Evolutionary conservation across 2,113 vertebrate genomes (phyloP).

Genomic region (Microcebus tavaratra): DNA sequence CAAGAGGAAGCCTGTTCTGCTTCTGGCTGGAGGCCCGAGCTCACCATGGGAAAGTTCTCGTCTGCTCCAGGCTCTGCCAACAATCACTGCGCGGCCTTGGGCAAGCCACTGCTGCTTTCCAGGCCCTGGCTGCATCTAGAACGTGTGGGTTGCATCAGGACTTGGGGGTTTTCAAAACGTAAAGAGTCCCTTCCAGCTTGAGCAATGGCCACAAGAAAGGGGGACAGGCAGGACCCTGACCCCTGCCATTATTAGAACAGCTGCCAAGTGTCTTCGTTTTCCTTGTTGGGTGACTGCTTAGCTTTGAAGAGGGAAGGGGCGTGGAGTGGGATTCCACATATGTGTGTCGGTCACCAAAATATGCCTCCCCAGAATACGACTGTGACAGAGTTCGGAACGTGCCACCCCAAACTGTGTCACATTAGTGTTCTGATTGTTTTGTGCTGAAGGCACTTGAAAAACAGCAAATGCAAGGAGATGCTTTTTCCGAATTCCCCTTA

Average conservation of each 20-base stretch:
- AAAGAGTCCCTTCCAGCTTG: background rate
- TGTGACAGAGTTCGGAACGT: background rate
- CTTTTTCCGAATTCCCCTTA: background rate
- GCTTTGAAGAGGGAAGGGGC: background rate
- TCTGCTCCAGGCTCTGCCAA: background rate
- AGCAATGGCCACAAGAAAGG: background rate
- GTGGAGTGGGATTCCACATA: background rate
- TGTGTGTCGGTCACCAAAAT: background rate
- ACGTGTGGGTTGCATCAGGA: background rate
- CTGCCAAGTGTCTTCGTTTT: background rate
- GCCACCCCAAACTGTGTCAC: background rate
- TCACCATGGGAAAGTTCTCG: constrained; percentile 36
- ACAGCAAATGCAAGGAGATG: background rate
- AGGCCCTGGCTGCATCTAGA: background rate
- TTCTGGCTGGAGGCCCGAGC: constrained; percentile 28
- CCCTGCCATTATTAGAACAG: background rate
- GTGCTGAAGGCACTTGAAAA: background rate
- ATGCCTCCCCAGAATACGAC: background rate
- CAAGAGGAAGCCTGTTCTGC: constrained; percentile 60
- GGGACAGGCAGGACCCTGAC: background rate
- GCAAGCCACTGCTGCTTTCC: background rate
- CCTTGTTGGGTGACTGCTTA: too few relatives aligned
- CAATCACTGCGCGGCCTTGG: background rate
- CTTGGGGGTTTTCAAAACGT: background rate
- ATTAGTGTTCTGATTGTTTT: background rate